Evolutionary conservation across 2,888 invertebrate genomes (phyloP).

Genomic region (Heliconius aoede): DNA sequence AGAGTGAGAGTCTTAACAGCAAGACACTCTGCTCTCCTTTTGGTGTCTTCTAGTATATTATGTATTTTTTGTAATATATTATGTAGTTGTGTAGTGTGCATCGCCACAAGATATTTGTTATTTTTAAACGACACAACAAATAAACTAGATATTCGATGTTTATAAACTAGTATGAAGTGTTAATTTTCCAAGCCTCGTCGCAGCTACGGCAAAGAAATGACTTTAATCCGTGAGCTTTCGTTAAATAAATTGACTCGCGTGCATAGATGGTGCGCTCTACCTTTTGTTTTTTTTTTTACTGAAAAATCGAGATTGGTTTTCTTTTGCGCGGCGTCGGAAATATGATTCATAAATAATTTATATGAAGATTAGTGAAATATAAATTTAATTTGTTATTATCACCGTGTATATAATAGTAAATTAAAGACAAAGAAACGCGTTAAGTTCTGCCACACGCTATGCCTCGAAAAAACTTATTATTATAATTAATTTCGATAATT

Average conservation of each 20-base stretch:
- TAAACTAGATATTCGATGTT: not conserved
- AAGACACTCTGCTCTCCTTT: too few relatives aligned
- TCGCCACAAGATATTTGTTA: too few relatives aligned
- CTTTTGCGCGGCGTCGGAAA: not conserved
- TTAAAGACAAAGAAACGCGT: too few relatives aligned
- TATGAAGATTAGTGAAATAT: not conserved
- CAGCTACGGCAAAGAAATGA: constrained; percentile 29
- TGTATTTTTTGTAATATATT: too few relatives aligned
- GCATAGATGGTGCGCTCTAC: constrained; percentile 27
- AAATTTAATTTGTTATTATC: not conserved
- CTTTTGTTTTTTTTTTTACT: constrained; percentile 23
- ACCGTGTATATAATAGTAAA: too few relatives aligned
- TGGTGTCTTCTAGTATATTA: too few relatives aligned
- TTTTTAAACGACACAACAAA: not conserved
- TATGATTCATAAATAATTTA: constrained; percentile 4
- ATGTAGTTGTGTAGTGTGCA: too few relatives aligned
- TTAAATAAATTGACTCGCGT: constrained; percentile 37
- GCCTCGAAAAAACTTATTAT: too few relatives aligned
- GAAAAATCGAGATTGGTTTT: constrained; percentile 19
- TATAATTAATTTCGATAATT: too few relatives aligned
- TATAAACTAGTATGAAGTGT: constrained; percentile 26
- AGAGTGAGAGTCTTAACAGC: too few relatives aligned
- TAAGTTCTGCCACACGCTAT: too few relatives aligned
- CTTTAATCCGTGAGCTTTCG: constrained; percentile 37
- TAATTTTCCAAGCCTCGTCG: constrained; percentile 32